Base-by-base conservation (phyloP, 2,797 vertebrate species). In the Trachurus trachurus region DNA sequence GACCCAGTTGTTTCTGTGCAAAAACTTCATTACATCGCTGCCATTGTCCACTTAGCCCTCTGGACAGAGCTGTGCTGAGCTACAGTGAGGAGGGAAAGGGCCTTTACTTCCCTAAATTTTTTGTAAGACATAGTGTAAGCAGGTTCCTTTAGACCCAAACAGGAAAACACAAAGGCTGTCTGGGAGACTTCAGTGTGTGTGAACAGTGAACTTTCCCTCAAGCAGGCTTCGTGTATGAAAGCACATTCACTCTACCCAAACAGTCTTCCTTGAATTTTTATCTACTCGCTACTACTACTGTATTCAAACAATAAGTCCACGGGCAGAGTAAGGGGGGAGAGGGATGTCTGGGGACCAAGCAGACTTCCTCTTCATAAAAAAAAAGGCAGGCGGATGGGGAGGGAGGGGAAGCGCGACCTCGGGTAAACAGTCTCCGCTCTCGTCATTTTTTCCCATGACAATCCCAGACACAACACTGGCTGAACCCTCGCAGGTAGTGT, bases 241-340 rank as follows among this genome's bases (percentile, higher is more conserved):
- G 76, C 52, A 76, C 88, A 85, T 74, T 85, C 83, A 54, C 74
- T 79, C 56, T 42, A 80, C 80, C 60, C 86, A 87, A 86, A 89
- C 82, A 79, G 76, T 88, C 75, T 93, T 89, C 89, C 92, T 90
- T 91, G 86, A 87, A 88, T 92, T 91, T 89, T 66, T 59, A 89
- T 89, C 83, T 56, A 84, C 80, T 87, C 40, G 47, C 81, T 74
- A 69, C 75, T 82, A 91, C 86, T 81, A 88, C 92, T 88, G 85
- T 87, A 90, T 78, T 88, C 83, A 89, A 91, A 94, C 92, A 93
- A 93, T 93, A 85, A 49, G 92, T 89, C 85, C 81, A 70, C 60
- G 22, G 74, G 69, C 79, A 15, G 72, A 59, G 44, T 50, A 40
- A 39, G 58, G 52, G 76, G 47, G 77, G 49, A 21, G 65, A 16